A percentile compares a stretch with the other conserved stretches of the same genome.
These are phyloP conservation scores for Forbesichthys papilliferus DNA, from an alignment of 2,113 vertebrate genomes.

Conservation along the genomic window DNA sequence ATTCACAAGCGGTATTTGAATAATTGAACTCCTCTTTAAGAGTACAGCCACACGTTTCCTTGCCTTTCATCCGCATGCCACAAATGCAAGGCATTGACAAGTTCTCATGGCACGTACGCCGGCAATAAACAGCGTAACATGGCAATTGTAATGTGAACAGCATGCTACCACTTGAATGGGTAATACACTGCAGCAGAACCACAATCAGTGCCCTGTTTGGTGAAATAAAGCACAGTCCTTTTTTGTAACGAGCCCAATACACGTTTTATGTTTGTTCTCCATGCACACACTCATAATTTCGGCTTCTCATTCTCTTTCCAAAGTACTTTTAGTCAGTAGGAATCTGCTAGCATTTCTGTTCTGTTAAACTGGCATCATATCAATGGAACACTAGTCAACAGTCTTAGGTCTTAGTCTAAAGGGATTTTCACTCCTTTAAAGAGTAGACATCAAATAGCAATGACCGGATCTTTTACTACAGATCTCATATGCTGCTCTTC, in stretches of 20 bases:
- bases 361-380: slow-evolving; percentile 7
- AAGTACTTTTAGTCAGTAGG: slow-evolving; percentile 1
- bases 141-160: slow-evolving; percentile 61
- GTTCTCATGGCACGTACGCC: slow-evolving; percentile 59
- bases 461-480: slow-evolving; percentile 25
- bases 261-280: slow-evolving; percentile 2
- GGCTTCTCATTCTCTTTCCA: not conserved
- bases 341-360: slow-evolving; percentile 16
- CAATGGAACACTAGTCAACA: not conserved
- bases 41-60: slow-evolving; percentile 37
- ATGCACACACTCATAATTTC: not conserved
- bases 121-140: slow-evolving; percentile 54
- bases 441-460: slow-evolving; percentile 2
- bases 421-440: slow-evolving; percentile 6
- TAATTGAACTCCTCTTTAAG: slow-evolving; percentile 48
- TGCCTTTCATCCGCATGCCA: slow-evolving; percentile 61
- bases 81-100: slow-evolving; percentile 43
- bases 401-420: not conserved
- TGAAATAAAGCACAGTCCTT: slow-evolving; percentile 27
- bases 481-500: slow-evolving; percentile 30
- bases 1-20: slow-evolving; percentile 44
- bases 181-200: slow-evolving; percentile 64
- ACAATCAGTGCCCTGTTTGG: slow-evolving; percentile 53
- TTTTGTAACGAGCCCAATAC: slow-evolving; percentile 30
- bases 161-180: slow-evolving; percentile 59